phyloP scores from a whole-genome alignment of 2,888 invertebrate species.

The Octonoba sinensis region DNA sequence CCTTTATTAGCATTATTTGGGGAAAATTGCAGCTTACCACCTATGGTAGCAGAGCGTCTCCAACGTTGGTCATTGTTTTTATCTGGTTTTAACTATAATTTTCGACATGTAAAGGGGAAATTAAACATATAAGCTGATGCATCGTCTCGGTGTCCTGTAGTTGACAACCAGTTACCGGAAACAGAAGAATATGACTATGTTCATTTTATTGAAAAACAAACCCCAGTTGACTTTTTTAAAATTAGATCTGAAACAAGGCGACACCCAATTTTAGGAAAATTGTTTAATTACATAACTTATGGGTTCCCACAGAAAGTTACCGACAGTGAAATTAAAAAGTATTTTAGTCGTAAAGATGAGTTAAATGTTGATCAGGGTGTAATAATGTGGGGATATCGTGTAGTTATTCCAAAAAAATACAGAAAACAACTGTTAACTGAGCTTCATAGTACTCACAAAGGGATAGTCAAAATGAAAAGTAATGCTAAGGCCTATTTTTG shows the following conservation, averaged over 20 bases:
- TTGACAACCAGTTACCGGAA: not conserved
- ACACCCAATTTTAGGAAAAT: no score
- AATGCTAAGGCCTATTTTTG: conserved; percentile 18
- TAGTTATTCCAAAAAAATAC: not conserved
- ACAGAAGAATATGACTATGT: conserved; percentile 3
- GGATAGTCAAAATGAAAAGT: no score
- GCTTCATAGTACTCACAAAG: conserved; percentile 20
- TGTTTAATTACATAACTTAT: conserved; percentile 19
- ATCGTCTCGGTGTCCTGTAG: not conserved
- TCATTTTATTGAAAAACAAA: not conserved
- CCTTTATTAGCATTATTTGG: not conserved
- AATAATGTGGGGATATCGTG: conserved; percentile 17
- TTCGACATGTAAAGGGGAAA: no score
- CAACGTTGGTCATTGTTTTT: no score
- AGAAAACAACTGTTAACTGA: conserved; percentile 1
- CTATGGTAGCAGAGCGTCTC: no score
- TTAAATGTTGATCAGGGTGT: conserved; percentile 3
- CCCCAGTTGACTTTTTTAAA: not conserved
- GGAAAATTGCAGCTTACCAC: not conserved
- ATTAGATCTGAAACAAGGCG: no score
- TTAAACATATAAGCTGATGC: not conserved
- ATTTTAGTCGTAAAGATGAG: not conserved
- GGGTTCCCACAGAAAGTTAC: conserved; percentile 8
- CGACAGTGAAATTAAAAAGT: not conserved
- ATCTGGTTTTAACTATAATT: no score